Conservation (phyloP, 2,113 vertebrate genomes). For the Platichthys flesus region DNA sequence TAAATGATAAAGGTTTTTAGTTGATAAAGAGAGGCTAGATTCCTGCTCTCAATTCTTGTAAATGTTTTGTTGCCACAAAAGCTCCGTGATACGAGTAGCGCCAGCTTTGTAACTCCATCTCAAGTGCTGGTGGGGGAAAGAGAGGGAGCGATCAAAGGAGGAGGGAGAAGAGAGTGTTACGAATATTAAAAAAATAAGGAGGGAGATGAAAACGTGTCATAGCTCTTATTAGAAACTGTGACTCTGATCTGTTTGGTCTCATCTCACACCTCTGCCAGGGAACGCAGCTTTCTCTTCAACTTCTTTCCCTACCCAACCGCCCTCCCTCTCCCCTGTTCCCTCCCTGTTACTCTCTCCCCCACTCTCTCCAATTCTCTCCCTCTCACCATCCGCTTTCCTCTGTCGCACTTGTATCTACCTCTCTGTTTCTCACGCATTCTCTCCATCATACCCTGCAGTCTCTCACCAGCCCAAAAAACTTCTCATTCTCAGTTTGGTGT, state of each 20-base stretch:
- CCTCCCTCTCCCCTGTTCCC: conserved; percentile 5
- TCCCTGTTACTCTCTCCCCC: conserved; percentile 6
- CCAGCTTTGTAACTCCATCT: background rate
- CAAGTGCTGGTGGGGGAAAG: background rate
- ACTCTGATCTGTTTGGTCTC: conserved; percentile 58
- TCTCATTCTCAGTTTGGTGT: conserved; percentile 63
- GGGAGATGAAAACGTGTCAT: conserved; percentile 41
- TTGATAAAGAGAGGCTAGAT: too few species aligned
- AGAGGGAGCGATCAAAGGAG: background rate
- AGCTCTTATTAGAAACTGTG: conserved; percentile 51
- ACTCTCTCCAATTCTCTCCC: conserved; percentile 1
- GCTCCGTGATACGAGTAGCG: background rate
- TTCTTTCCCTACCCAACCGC: background rate
- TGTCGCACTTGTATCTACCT: conserved; percentile 44
- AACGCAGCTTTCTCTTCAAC: conserved; percentile 9
- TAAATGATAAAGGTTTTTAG: too few species aligned
- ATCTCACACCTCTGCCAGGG: conserved; percentile 57
- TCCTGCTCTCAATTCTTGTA: background rate
- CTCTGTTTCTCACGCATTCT: conserved; percentile 44
- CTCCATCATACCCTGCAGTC: conserved; percentile 54
- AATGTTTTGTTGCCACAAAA: background rate
- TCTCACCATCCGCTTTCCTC: conserved; percentile 22
- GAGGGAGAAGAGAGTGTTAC: background rate
- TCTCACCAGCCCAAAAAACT: conserved; percentile 63
- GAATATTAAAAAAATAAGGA: background rate